phyloP scores from a whole-genome alignment of 1,140 invertebrate genomes.

The Periplaneta americana region DNA sequence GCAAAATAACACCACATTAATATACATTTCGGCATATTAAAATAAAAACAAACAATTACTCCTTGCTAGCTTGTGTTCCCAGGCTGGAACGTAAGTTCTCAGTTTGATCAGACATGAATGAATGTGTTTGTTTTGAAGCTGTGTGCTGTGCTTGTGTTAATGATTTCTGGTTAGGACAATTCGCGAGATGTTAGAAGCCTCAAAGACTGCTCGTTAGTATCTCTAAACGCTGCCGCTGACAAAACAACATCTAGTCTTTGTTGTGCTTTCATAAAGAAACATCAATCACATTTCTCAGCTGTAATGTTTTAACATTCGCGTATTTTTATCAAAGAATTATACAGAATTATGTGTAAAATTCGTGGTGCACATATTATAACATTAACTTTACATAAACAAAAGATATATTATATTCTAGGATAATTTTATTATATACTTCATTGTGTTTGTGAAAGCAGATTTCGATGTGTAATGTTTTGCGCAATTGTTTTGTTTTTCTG shows the following conservation, averaged over 20 bases:
- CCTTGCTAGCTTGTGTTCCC: not conserved
- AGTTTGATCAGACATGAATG: not conserved
- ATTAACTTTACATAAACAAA: no score
- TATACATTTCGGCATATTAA: not conserved
- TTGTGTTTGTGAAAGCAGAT: no score
- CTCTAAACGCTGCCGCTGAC: not conserved
- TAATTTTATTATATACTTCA: no score
- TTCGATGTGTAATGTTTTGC: no score
- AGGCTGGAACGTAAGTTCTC: not conserved
- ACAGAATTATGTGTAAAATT: no score
- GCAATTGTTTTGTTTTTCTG: no score
- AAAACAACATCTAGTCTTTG: not conserved
- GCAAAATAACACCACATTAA: not conserved
- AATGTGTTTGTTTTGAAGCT: not conserved
- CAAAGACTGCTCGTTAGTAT: not conserved
- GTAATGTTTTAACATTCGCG: no score
- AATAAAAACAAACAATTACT: not conserved
- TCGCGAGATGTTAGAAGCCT: not conserved
- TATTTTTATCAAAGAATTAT: no score
- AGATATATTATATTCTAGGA: no score
- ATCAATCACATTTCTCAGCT: not conserved
- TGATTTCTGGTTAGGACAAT: constrained; percentile 7
- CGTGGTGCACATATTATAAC: no score
- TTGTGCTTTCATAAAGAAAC: not conserved
- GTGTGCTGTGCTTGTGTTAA: not conserved